Evolutionary conservation across 2,113 vertebrate species (phyloP).

Genomic region (Apus apus): DNA sequence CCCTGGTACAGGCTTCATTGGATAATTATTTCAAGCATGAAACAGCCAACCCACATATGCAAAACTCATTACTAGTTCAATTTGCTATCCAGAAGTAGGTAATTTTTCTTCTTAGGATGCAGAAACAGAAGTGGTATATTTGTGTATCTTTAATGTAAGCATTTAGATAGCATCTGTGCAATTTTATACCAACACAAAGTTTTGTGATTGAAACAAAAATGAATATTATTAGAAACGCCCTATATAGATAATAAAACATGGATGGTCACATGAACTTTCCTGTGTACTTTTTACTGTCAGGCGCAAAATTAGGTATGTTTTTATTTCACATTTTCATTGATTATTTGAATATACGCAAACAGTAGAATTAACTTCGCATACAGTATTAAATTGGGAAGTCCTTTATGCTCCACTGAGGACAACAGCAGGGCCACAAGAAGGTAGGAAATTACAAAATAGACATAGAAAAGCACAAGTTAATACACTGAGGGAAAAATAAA

Average conservation of each 20-base stretch:
- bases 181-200: not conserved
- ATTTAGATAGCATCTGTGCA: not conserved
- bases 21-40: constrained; percentile 71
- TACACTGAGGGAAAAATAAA: not conserved
- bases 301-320: not conserved
- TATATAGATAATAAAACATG: not conserved
- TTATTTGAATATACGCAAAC: not conserved
- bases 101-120: not conserved
- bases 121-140: constrained; percentile 13
- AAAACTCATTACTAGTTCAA: constrained; percentile 73
- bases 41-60: constrained; percentile 65
- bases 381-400: not conserved
- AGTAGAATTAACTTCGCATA: not conserved
- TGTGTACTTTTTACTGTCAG: not conserved
- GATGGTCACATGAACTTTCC: not conserved
- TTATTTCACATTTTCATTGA: not conserved
- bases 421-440: not conserved
- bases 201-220: constrained; percentile 8
- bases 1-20: constrained; percentile 43
- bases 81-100: constrained; percentile 61
- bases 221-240: not conserved
- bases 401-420: not conserved
- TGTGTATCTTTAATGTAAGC: not conserved
- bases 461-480: not conserved
- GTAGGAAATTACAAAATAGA: not conserved